Percentiles rank a stretch among this genome's conserved stretches.
These are phyloP conservation scores for Pteronura brasiliensis DNA, from an alignment of 2,113 vertebrate genomes.

Conservation along the genomic window DNA sequence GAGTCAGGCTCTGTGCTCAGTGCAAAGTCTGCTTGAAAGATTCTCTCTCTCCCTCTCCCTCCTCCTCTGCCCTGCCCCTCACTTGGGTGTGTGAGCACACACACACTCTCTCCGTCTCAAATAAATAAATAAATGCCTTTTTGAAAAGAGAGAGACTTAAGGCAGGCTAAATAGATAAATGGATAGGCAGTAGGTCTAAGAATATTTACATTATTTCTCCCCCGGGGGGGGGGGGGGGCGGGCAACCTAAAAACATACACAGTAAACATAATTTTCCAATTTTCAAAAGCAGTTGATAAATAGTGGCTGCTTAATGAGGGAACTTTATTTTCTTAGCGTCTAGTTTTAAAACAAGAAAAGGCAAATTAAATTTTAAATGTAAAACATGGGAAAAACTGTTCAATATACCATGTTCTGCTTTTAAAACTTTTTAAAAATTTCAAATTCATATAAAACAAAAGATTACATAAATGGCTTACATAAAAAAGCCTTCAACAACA, in stretches of 20 bases:
- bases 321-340: not conserved
- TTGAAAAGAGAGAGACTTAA: not conserved
- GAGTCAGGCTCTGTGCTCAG: not conserved
- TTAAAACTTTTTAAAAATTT: slow-evolving; percentile 29
- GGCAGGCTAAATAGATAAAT: slow-evolving; percentile 1
- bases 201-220: slow-evolving; percentile 47
- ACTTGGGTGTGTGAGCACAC: accelerated
- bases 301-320: not conserved
- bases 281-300: slow-evolving; percentile 33
- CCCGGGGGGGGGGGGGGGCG: not conserved
- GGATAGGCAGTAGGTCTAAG: not conserved
- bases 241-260: not conserved
- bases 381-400: slow-evolving; percentile 40
- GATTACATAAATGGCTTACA: slow-evolving; percentile 29
- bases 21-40: not conserved
- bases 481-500: slow-evolving; percentile 28
- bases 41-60: not conserved
- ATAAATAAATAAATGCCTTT: not conserved
- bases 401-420: not conserved
- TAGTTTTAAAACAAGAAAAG: slow-evolving; percentile 42
- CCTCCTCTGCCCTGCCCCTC: not conserved
- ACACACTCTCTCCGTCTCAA: not conserved
- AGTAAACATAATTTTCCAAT: slow-evolving; percentile 20
- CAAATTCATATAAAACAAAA: slow-evolving; percentile 58
- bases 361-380: slow-evolving; percentile 35